Base-by-base conservation (phyloP, 2,797 vertebrate genomes). In the Astyanax mexicanus region DNA sequence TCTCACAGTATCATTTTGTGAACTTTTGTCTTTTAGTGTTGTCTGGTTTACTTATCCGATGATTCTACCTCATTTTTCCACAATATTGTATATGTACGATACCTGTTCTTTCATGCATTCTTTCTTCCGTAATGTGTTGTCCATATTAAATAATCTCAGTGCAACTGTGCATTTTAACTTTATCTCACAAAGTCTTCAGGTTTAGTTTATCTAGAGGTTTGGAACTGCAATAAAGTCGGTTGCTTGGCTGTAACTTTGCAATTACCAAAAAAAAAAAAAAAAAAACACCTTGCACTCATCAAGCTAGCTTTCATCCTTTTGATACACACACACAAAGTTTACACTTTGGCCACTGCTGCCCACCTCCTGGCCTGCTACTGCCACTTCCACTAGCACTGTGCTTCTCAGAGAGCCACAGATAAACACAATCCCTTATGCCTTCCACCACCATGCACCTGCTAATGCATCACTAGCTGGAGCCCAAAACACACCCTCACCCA, bases 31-130 rank as follows among this genome's bases (percentile, higher is more conserved):
- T 11, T 66, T 67, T 37, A 60, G 52, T 73, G 76, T 71, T 73
- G 44, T 47, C 58, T 73, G 44, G 55, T 72, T 79, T 73, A 73
- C 57, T 25, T 35, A 11, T 32, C 21, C 1, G 13, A 71, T 70
- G 27, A 67, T 65, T 82, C 80, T 82, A 82, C 80, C 80, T 82
- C 80, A 77, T 19, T 40, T 37, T 17, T 21, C 44, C 44, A 27
- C 1, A 2, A 45, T 58, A 8, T 10, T 32, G 32, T 32, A 40
- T 23, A 1, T 19, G 9, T n/a, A n/a, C n/a, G n/a, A n/a, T n/a
- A 32, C 11, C 21, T 72, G 3, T 47, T 21, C 61, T 57, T 62
- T 54, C 57, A 32, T 4, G 27, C 32, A 49, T 66, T 40, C 29
- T 32, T 10, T 25, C 49, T 40, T 61, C 21, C n/a, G 2, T 58